Evolutionary conservation across 2,888 invertebrate species (phyloP).

Genomic region (Idaea dimidiata): DNA sequence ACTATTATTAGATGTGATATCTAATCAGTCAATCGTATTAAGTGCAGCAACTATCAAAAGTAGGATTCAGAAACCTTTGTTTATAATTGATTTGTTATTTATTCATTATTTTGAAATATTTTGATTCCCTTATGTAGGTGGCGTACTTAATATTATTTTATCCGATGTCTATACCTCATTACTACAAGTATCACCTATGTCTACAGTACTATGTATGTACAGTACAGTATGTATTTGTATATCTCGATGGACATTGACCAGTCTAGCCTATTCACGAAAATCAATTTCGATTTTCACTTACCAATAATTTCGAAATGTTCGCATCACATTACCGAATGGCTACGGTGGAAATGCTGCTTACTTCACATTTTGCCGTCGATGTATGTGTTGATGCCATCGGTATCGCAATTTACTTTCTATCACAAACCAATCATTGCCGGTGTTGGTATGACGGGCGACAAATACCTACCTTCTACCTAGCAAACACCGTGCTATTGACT

Average conservation of each 20-base stretch:
- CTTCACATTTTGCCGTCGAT: conserved; percentile 21
- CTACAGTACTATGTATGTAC: neutral
- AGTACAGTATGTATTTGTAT: neutral
- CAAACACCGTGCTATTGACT: conserved; percentile 9
- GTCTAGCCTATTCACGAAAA: neutral
- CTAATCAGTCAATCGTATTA: neutral
- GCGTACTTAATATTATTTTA: too few species aligned
- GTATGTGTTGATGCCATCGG: conserved; percentile 9
- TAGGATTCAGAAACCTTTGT: neutral
- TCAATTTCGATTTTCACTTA: conserved; percentile 10
- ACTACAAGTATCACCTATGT: too few species aligned
- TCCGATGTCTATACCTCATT: too few species aligned
- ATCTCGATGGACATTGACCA: too few species aligned
- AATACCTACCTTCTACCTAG: conserved; percentile 4
- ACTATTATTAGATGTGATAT: neutral
- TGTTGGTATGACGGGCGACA: conserved; percentile 18
- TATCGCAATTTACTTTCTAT: conserved; percentile 72
- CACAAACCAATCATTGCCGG: conserved; percentile 64
- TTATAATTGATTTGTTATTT: neutral
- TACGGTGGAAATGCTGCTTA: conserved; percentile 23
- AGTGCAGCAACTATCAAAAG: neutral
- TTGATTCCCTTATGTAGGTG: too few species aligned
- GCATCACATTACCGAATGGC: conserved; percentile 12
- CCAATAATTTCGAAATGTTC: conserved; percentile 12
- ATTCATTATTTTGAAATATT: too few species aligned